Evolutionary conservation across 2,797 vertebrate genomes (phyloP).

Genomic region (Falco rusticolus): DNA sequence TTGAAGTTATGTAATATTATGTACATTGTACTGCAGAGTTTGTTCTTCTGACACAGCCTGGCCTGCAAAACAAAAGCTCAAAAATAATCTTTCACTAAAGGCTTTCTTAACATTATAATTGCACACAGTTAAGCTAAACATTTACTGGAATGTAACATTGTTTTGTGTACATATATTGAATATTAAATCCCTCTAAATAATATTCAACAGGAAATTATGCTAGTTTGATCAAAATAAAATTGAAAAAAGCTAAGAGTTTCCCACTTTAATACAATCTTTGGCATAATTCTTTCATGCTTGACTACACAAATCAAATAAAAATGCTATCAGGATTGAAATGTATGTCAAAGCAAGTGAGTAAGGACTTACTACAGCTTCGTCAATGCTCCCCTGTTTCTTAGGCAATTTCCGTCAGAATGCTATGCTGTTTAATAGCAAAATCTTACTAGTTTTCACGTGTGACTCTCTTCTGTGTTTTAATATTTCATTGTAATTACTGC

Average conservation of each 20-base stretch:
- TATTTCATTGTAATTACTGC: conserved; percentile 48
- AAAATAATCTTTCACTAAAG: neutral
- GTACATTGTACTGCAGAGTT: neutral
- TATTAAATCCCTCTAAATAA: neutral
- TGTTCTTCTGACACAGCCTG: neutral
- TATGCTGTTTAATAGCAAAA: neutral
- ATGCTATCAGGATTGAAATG: neutral
- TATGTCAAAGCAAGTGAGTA: neutral
- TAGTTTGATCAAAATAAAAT: neutral
- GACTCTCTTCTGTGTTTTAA: conserved; percentile 13
- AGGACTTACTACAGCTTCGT: neutral
- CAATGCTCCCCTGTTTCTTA: neutral
- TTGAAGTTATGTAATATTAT: neutral
- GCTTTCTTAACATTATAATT: neutral
- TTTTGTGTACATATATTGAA: neutral
- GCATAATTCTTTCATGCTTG: neutral
- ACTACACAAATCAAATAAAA: conserved; percentile 1
- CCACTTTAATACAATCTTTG: neutral
- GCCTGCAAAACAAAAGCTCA: neutral
- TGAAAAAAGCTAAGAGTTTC: neutral
- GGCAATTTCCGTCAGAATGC: neutral
- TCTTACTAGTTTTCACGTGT: neutral
- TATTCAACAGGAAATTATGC: neutral
- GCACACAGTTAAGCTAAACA: neutral
- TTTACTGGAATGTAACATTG: neutral